phyloP scores from a whole-genome alignment of 2,888 invertebrate genomes.

The Nezara viridula region DNA sequence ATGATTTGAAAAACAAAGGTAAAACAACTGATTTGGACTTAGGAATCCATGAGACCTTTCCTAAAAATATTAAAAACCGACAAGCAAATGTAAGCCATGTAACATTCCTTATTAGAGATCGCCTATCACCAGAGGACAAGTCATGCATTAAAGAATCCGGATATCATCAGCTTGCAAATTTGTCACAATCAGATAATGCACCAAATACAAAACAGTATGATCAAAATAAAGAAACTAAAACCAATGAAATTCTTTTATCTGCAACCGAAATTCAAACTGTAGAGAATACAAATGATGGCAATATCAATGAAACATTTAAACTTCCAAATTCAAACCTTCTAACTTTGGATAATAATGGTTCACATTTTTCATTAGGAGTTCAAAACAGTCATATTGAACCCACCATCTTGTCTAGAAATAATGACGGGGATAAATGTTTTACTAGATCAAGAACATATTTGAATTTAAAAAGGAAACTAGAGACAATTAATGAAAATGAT shows the following conservation, averaged over 20 bases:
- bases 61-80: not conserved
- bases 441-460: not conserved
- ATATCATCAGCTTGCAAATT: not conserved
- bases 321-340: not conserved
- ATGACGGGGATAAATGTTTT: not conserved
- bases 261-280: not conserved
- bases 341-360: not conserved
- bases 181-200: not conserved
- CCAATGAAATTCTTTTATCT: not conserved
- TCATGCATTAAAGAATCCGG: too few species aligned
- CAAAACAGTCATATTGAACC: not conserved
- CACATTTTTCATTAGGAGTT: not conserved
- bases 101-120: not conserved
- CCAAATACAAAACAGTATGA: not conserved
- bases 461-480: constrained; percentile 35
- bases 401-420: not conserved
- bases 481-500: not conserved
- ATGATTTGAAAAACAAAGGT: not conserved
- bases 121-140: not conserved
- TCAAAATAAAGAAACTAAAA: not conserved
- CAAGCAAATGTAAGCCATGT: not conserved
- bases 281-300: not conserved
- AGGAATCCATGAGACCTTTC: not conserved
- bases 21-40: not conserved
- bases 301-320: not conserved